Conservation (phyloP, 1,140 invertebrate species). For the Pogonomyrmex californicus region DNA sequence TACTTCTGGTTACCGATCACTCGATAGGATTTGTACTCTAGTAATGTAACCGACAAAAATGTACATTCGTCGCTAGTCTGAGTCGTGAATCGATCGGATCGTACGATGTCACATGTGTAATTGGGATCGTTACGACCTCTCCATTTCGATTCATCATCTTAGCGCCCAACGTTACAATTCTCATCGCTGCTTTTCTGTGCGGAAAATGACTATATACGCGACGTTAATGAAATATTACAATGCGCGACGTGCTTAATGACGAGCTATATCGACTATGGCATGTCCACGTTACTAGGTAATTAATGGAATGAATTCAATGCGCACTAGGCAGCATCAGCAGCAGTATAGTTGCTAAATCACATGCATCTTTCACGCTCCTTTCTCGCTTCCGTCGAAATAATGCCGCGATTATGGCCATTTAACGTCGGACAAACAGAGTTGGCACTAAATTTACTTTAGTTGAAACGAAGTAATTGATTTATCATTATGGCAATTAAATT, state of each 20-base stretch:
- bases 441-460: slow-evolving; percentile 10
- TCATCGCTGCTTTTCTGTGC: not conserved
- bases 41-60: slow-evolving; percentile 52
- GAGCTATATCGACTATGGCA: slow-evolving; percentile 38
- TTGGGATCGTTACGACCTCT: not conserved
- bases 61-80: not conserved
- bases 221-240: slow-evolving; percentile 25
- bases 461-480: slow-evolving; percentile 1
- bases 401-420: not conserved
- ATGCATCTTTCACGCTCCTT: slow-evolving; percentile 2
- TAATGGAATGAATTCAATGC: slow-evolving; percentile 73
- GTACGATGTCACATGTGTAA: not conserved
- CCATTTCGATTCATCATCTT: not conserved
- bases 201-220: not conserved
- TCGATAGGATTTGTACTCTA: slow-evolving; percentile 72
- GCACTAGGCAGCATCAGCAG: slow-evolving; percentile 33
- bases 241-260: slow-evolving; percentile 34
- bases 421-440: not conserved
- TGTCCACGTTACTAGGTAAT: slow-evolving; percentile 56
- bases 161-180: not conserved
- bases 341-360: slow-evolving; percentile 21
- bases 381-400: slow-evolving; percentile 1
- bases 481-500: not conserved
- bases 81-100: not conserved
- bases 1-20: slow-evolving; percentile 53